Evolutionary conservation across 2,113 vertebrate genomes (phyloP), one percentile per base, ranked within the genome.

Genomic region (Quiscalus mexicanus): DNA sequence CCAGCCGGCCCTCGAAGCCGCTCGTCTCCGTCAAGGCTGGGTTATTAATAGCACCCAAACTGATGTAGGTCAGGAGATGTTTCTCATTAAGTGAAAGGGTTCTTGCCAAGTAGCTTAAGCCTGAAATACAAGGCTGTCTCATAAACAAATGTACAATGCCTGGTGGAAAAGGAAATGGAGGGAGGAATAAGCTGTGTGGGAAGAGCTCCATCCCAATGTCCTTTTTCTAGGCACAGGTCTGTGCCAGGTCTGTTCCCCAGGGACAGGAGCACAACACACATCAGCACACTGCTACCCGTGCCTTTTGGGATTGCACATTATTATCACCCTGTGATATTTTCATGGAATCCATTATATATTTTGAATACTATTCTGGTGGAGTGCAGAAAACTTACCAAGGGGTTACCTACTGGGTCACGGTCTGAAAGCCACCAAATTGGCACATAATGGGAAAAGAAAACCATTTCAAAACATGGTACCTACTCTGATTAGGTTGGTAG

Each of bases 1-100:
- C 73, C 86, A 90, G 95, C 62, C 25, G 0, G 83, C 91, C 44
- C 68, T 24, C 50, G 60, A 49, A 86, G 92, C 76, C 76, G 12
- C 42, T 87, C 0, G 5, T 82, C 92, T 88, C 76, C 24, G 27
- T n/a, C 33, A 89, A 75, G 84, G 82, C 87, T 85, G 93, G 13
- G 86, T 87, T 97, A 97, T 92, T 94, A 96, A 97, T 90, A 96
- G 96, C 23, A 89, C 76, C 92, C 92, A 90, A 96, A 93, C 88
- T 82, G 96, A 94, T 96, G 96, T 89, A 95, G 96, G 96, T 96
- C 95, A 96, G 88, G 86, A 96, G 94, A 90, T 96, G 92, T 95
- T 97, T 96, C 86, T 95, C 95, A 96, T 96, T 96, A 97, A 95
- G 86, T 90, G 62, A 93, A 90, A 64, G 60, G 53, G 76, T 19